Evolutionary conservation across 1,140 invertebrate genomes (phyloP), one percentile per base, ranked within the genome.

Genomic region (Drosophila albomicans): DNA sequence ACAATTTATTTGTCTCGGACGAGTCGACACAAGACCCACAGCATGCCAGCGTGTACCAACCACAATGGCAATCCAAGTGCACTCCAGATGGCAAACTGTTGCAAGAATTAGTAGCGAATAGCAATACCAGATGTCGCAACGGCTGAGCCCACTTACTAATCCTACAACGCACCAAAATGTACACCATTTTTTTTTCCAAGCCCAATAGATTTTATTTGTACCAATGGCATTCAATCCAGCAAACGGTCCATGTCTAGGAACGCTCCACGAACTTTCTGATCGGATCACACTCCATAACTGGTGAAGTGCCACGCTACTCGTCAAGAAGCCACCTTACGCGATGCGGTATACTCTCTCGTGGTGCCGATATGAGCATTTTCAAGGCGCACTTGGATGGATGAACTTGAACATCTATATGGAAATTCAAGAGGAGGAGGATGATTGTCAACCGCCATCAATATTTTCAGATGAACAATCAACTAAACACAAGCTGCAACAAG

Each of bases 91-190:
- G 62, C n/a, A 65, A 56, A 11, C n/a, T 30, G 13, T 20, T 64
- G 11, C 63, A 56, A 20, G 51, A 56, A 56, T 28, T 10, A 5
- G 25, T 68, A 51, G 54, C 45, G 8, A 48, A 51, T 41, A n/a
- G 45, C 54, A 15, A 10, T 51, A 49, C 10, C 54, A 51, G 58
- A 30, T 4, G 5, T 35, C 13, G 16, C 46, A n/a, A 52, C 32
- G 6, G 59, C 15, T 20, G 28, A 63, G 13, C 46, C 13, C 2
- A 63, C 45, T 3, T 61, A 30, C 11, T 52, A 52, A 3, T 52
- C 25, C 8, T 8, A 2, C 48, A 51, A 51, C 16, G 3, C 48
- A 10, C 48, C n/a, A n/a, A 13, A 25, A 5, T 51, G n/a, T 13
- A 15, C 51, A 2, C 51, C 51, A 35, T 32, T n/a, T n/a, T n/a